A percentile compares a stretch with the other conserved stretches of the same genome.
phyloP scores from a whole-genome alignment of 2,888 invertebrate species.

The Oscheius myriophilus region DNA sequence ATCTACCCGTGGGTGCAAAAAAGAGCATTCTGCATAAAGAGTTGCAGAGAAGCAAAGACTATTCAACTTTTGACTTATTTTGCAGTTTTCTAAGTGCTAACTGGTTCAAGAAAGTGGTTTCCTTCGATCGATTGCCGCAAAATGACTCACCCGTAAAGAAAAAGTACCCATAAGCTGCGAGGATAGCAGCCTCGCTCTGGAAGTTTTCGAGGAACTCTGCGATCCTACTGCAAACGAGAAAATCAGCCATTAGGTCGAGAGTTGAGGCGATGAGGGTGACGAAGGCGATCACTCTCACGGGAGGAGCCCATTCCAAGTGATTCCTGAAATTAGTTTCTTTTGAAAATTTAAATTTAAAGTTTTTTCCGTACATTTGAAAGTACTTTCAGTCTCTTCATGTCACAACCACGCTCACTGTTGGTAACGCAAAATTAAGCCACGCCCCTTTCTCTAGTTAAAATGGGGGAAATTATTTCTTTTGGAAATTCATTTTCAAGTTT shows the following conservation, averaged over 20 bases:
- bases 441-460: no score
- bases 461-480: not conserved
- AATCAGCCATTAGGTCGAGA: constrained; percentile 69
- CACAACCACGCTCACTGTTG: no score
- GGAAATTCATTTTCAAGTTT: not conserved
- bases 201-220: constrained; percentile 66
- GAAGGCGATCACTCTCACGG: constrained; percentile 65
- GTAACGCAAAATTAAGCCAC: no score
- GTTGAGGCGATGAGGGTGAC: constrained; percentile 69
- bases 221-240: constrained; percentile 67
- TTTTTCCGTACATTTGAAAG: no score
- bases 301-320: constrained; percentile 69
- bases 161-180: constrained; percentile 67
- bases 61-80: no score
- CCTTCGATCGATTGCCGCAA: not conserved
- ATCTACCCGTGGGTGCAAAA: no score
- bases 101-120: no score
- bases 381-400: no score
- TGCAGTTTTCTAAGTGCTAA: no score
- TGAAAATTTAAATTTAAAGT: no score
- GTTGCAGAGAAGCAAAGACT: no score
- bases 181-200: constrained; percentile 55
- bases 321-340: constrained; percentile 53
- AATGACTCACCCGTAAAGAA: constrained; percentile 62
- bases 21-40: no score